Conservation (phyloP, 2,888 invertebrate species). For the Aricia artaxerxes region DNA sequence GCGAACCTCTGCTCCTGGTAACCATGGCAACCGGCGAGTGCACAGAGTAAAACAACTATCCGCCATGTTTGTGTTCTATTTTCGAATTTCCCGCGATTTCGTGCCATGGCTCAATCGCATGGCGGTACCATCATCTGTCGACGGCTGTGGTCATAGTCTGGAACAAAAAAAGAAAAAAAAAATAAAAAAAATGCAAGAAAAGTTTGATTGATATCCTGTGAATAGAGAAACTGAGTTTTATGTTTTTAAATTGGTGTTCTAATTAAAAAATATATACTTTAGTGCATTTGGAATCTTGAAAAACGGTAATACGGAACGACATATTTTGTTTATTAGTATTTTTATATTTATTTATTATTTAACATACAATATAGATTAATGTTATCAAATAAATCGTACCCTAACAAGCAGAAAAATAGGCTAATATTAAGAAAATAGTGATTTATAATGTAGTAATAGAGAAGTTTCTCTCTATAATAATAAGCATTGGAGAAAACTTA, state of each 20-base stretch:
- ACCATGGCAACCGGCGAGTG: slow-evolving; percentile 63
- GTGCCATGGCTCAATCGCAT: slow-evolving; percentile 62
- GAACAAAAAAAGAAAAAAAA: slow-evolving; percentile 35
- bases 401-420: background rate
- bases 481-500: background rate
- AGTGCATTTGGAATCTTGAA: no score
- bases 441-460: background rate
- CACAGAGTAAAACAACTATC: slow-evolving; percentile 58
- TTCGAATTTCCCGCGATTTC: slow-evolving; percentile 64
- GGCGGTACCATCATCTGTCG: slow-evolving; percentile 48
- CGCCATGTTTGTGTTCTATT: slow-evolving; percentile 63
- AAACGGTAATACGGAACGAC: no score
- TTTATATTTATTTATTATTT: background rate
- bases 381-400: background rate
- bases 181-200: background rate
- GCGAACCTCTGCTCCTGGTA: slow-evolving; percentile 90
- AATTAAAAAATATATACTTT: no score
- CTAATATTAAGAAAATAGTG: background rate
- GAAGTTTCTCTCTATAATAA: background rate
- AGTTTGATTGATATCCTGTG: no score
- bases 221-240: no score
- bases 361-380: background rate
- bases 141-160: slow-evolving; percentile 42
- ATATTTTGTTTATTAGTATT: no score
- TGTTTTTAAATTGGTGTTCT: no score